phyloP scores from a whole-genome alignment of 2,113 vertebrate genomes.

The Equus przewalskii region DNA sequence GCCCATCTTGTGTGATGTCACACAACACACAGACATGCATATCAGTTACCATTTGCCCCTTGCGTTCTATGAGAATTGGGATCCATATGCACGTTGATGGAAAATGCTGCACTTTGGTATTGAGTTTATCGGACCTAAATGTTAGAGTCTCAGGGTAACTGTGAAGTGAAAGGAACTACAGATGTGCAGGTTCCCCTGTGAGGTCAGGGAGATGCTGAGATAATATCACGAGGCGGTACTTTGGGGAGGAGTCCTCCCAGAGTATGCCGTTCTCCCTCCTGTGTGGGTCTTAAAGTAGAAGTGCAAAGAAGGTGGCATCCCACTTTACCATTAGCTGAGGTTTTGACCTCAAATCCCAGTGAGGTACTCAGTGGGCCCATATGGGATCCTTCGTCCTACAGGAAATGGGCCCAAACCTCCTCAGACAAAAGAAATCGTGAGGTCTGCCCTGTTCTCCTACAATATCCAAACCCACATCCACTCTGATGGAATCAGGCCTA shows the following conservation, averaged over 20 bases:
- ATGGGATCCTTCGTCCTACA: neutral
- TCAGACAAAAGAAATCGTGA: neutral
- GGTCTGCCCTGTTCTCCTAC: neutral
- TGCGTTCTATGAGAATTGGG: neutral
- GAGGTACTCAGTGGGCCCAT: neutral
- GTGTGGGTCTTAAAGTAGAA: neutral
- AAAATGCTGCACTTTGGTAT: neutral
- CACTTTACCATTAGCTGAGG: neutral
- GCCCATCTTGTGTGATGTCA: no score
- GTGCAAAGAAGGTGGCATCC: neutral
- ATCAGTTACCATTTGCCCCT: neutral
- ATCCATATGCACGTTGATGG: accelerated
- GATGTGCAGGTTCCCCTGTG: accelerated
- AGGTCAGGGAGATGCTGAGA: neutral
- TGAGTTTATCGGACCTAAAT: neutral
- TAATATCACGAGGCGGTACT: accelerated
- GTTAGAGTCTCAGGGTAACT: neutral
- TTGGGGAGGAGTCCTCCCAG: neutral
- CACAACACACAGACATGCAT: accelerated
- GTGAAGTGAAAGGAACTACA: neutral
- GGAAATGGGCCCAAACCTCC: neutral
- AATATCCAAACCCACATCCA: neutral
- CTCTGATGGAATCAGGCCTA: neutral
- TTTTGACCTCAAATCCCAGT: neutral
- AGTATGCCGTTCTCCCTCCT: no score